Conservation (phyloP, 2,797 vertebrate species). For the Calcarius lapponicus region DNA sequence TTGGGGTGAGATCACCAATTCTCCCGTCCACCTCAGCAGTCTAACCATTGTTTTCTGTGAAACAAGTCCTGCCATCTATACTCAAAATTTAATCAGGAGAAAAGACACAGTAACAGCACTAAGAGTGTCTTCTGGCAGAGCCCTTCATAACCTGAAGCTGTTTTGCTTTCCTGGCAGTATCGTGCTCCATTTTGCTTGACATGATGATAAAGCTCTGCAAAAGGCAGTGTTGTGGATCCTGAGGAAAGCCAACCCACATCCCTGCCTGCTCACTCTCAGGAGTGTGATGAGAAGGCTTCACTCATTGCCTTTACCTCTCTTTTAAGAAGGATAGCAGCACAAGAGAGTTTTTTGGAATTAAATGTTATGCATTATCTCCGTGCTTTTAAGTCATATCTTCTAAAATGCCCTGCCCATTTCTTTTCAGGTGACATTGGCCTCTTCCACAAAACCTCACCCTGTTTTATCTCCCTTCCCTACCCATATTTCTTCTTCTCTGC, state of each 20-base stretch:
- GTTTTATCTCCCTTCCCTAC: not conserved
- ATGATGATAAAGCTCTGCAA: slow-evolving; percentile 20
- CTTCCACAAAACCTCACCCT: not conserved
- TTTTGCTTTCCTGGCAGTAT: slow-evolving; percentile 6
- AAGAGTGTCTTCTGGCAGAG: not conserved
- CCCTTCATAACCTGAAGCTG: slow-evolving; percentile 4
- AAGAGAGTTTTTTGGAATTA: not conserved
- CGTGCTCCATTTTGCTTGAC: not conserved
- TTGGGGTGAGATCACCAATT: not conserved
- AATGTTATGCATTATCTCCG: not conserved
- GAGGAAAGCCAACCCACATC: not conserved
- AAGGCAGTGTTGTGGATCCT: not conserved
- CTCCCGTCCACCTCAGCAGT: not conserved
- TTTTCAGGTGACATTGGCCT: not conserved
- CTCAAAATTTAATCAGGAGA: not conserved
- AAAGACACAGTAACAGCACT: not conserved
- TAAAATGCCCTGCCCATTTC: not conserved
- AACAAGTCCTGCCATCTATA: not conserved
- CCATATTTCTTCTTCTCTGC: not conserved
- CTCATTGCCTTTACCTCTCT: not conserved
- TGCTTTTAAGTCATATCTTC: not conserved
- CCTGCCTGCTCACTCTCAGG: not conserved
- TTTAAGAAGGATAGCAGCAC: not conserved
- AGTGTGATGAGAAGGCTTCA: not conserved
- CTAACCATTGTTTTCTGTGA: not conserved